Evolutionary conservation across 2,888 invertebrate species (phyloP), one percentile per base, ranked within the genome.

Genomic region (Aphelenchoides bicaudatus): DNA sequence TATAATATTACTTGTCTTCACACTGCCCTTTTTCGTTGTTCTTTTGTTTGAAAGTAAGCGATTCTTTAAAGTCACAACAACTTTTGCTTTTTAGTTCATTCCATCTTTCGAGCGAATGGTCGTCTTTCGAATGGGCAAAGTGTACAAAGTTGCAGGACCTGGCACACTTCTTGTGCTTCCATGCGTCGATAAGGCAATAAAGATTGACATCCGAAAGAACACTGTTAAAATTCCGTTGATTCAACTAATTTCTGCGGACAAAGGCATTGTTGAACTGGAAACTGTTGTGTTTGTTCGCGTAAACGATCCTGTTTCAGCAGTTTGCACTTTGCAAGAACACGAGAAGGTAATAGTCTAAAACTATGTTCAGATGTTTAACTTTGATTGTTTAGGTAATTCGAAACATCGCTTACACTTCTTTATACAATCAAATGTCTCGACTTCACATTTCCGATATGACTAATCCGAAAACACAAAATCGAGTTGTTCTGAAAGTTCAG

Each of bases 151-250:
- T 1, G 54, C 67, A 21, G 79, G 78, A 6, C 76, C 78, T 50
- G 82, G 82, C 13, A 66, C 79, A 16, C 74, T 78, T 2, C 71
- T 82, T 50, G 72, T 82, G 29, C 70, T 82, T 38, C 82, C 82
- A 2, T 80, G 79, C 67, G 77, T 82, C 51, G 82, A 82, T 62
- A 55, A 57, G 39, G 74, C 67, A 23, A 75, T 75, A 52, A 75
- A 70, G 51, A 78, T 82, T 2, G 81, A 82, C 63, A 74, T 81
- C 25, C 68, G 81, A 29, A 73, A 79, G 56, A 81, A 76, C 55
- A 81, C 82, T 4, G 81, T 82, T 67, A 81, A 80, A 68, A 80
- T 82, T 6, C 82, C 82, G n/a, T 81, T 81, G 10, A 72, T 81
- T 37, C 81, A 82, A 75, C 65, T 82, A 2, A 75, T 82, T 25